Conservation (phyloP, 2,888 invertebrate species). For the Leucozona laternaria region DNA sequence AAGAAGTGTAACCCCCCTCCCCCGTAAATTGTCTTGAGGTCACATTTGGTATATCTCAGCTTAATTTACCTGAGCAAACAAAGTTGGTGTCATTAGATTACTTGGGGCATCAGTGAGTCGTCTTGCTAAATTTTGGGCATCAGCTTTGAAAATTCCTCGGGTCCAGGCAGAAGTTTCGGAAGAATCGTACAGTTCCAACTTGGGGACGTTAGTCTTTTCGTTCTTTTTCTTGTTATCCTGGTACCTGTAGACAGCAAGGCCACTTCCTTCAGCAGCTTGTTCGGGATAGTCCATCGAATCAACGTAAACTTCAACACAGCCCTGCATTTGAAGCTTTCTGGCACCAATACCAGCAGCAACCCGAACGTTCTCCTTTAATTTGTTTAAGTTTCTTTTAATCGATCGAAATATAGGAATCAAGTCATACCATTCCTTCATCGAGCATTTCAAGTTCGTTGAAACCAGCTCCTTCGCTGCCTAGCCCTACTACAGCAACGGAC, state of each 20-base stretch:
- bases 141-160: conserved; percentile 87
- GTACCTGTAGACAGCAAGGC: conserved; percentile 85
- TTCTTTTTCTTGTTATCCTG: conserved; percentile 86
- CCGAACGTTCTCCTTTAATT: conserved; percentile 86
- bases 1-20: background rate
- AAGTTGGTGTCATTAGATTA: conserved; percentile 90
- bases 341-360: conserved; percentile 87
- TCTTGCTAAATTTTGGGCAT: conserved; percentile 90
- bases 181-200: conserved; percentile 85
- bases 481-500: conserved; percentile 88
- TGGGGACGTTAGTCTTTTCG: conserved; percentile 84
- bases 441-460: conserved; percentile 88
- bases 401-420: conserved; percentile 82
- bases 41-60: background rate
- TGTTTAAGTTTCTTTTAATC: conserved; percentile 79
- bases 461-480: conserved; percentile 86
- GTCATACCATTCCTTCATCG: conserved; percentile 86
- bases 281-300: conserved; percentile 87
- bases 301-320: conserved; percentile 85
- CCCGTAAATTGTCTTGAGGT: background rate
- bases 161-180: conserved; percentile 86
- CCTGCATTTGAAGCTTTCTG: conserved; percentile 83
- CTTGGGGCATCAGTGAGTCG: conserved; percentile 89
- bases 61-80: conserved; percentile 86
- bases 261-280: conserved; percentile 88